A percentile compares a stretch with the other conserved stretches of the same genome.
phyloP scores from a whole-genome alignment of 2,888 invertebrate genomes.

The Ramazzottius varieornatus region DNA sequence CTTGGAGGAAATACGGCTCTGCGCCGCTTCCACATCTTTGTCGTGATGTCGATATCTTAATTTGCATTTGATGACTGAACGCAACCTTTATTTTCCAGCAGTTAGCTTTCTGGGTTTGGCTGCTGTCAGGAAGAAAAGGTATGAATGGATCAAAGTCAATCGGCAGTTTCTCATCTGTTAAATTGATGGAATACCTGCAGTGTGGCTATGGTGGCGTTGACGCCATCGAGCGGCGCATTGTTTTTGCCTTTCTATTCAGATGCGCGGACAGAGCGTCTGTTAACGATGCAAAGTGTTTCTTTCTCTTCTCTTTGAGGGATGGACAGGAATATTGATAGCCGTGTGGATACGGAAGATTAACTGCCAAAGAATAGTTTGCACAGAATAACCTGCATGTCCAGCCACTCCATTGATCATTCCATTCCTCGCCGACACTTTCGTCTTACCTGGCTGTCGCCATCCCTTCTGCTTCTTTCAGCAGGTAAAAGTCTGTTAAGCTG shows the following conservation, averaged over 20 bases:
- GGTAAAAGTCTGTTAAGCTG: not conserved
- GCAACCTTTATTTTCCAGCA: too few species aligned
- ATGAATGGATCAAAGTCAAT: not conserved
- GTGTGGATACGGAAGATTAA: constrained; percentile 3
- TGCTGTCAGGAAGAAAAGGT: too few species aligned
- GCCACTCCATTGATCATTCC: not conserved
- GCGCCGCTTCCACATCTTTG: too few species aligned
- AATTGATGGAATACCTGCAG: not conserved
- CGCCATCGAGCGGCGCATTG: too few species aligned
- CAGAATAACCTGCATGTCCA: not conserved
- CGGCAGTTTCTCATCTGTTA: not conserved
- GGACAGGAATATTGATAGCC: not conserved
- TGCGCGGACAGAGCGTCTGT: not conserved
- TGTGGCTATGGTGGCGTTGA: not conserved
- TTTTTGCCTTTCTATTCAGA: not conserved
- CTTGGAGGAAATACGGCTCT: too few species aligned
- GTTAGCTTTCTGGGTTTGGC: too few species aligned
- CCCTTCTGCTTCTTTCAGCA: not conserved
- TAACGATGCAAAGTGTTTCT: not conserved
- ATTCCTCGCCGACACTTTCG: not conserved
- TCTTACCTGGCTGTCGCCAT: too few species aligned
- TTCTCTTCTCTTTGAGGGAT: not conserved
- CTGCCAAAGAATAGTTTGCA: not conserved
- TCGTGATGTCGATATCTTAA: too few species aligned
- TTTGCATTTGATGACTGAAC: too few species aligned